A percentile compares a stretch with the other conserved stretches of the same genome.
phyloP scores from a whole-genome alignment of 2,113 vertebrate genomes.

The Leptocoma aspasia region DNA sequence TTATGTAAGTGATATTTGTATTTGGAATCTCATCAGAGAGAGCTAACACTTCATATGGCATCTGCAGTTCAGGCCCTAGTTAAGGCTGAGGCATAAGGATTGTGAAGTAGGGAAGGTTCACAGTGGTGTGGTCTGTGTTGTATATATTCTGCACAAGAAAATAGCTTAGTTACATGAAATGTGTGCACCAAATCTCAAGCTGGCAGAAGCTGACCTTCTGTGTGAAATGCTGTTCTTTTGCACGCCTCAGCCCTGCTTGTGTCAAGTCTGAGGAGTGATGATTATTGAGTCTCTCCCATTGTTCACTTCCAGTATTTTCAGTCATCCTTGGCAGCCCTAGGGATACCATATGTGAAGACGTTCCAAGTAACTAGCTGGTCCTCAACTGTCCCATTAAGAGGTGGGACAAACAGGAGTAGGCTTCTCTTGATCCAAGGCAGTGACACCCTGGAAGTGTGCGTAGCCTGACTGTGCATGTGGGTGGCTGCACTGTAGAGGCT shows the following conservation, averaged over 20 bases:
- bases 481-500: not conserved
- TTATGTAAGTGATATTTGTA: not conserved
- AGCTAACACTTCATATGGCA: not conserved
- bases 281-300: not conserved
- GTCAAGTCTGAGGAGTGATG: not conserved
- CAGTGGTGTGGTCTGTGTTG: not conserved
- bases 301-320: constrained; percentile 41
- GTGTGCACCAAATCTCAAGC: not conserved
- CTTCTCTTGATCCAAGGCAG: not conserved
- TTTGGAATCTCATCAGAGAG: not conserved
- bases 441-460: not conserved
- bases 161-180: not conserved
- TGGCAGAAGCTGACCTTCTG: not conserved
- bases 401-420: not conserved
- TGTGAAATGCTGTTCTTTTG: constrained; percentile 25
- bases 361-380: not conserved
- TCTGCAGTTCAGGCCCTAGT: not conserved
- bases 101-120: not conserved
- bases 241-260: not conserved
- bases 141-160: not conserved
- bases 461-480: not conserved
- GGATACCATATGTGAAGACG: not conserved
- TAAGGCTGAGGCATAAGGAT: not conserved
- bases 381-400: not conserved
- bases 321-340: not conserved